Base-by-base conservation (phyloP, 2,113 vertebrate species). In the Chamaea fasciata region DNA sequence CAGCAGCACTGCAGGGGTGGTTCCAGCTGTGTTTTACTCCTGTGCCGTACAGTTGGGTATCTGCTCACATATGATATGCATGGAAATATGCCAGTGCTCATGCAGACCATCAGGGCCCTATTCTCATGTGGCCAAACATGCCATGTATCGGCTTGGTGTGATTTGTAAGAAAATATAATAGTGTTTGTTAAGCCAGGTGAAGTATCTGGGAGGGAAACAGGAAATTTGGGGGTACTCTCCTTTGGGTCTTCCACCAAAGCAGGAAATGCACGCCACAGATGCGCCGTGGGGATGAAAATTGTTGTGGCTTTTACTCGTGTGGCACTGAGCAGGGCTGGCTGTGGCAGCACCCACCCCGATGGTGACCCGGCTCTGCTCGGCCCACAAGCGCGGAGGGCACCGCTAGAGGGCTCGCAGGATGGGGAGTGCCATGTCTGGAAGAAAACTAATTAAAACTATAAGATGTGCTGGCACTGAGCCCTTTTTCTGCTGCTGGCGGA, bases 341-440 rank as follows among this genome's bases (percentile, higher is more conserved):
- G 20, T 0, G 24, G 28, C 2, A 3, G 46, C 12, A 3, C 23
- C n/a, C 44, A 1, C 22, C 18, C 21, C 9, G 0, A 2, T 28
- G 31, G 70, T 15, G 50, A 52, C 2, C 1, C 0, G 0, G 22
- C 39, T 37, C 49, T 41, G 49, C 83, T 33, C 0, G 0, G 5
- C 20, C 33, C 19, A 6, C 0, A 1, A 4, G 49, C 41, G 21
- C 0, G 0, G 53, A 20, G n/a, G 9, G 44, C 52, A 24, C 42
- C 2, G 1, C 74, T 89, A 35, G 62, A 79, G 60, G 49, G 24
- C 77, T 91, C 3, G 0, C 39, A 42, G 31, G 20, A 49, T 71
- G 81, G 27, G 37, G 16, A 23, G 60, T 41, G 14, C 4, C 16
- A 7, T 0, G 0, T 31, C 63, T 76, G 23, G 57, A 44, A 41